Base-by-base conservation (phyloP, 2,113 vertebrate species). In the Mesembrinibis cayennensis region DNA sequence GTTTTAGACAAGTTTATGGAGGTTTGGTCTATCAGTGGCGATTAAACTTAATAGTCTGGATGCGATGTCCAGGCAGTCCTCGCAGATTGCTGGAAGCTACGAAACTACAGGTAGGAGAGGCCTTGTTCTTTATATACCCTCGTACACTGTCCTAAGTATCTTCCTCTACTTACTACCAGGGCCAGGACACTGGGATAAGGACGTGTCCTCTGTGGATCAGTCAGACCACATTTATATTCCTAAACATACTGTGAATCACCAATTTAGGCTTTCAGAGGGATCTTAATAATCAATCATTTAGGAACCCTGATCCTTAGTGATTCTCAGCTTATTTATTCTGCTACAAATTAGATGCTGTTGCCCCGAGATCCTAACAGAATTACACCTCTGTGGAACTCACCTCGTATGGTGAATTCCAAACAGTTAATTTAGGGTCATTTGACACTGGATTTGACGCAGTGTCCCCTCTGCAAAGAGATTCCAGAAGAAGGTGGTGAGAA, bases 1-100 rank as follows among this genome's bases (percentile, higher is more conserved):
- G 92, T 67, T 96, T 96, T 69, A 85, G 92, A 88, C 73, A 50
- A 94, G 85, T 95, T 96, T 85, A 93, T 29, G 58, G 82, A 93
- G 84, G 62, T 88, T 96, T 80, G 87, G 62, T 82, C 87, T 93
- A 82, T 88, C 92, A 72, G 34, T 52, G 78, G 71, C 1, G 21
- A 91, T 94, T 90, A 85, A 61, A 82, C 21, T n/a, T 88, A 93
- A 94, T 80, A 36, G 67, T 58, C 87, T 42, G 62, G 66, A 29
- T 72, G 89, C 44, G 69, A 30, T 6, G 1, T 56, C 82, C 87
- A 89, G 50, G 83, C 91, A 91, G 89, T 34, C 34, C 90, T 76
- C 6, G 3, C 40, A 82, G 74, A 65, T 90, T 65, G 93, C 93
- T 95, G 90, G 95, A 53, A 96, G 93, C 40, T 93, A 92, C 87